Evolutionary conservation across 2,797 vertebrate species (phyloP).

Genomic region (Chromobotia macracanthus): DNA sequence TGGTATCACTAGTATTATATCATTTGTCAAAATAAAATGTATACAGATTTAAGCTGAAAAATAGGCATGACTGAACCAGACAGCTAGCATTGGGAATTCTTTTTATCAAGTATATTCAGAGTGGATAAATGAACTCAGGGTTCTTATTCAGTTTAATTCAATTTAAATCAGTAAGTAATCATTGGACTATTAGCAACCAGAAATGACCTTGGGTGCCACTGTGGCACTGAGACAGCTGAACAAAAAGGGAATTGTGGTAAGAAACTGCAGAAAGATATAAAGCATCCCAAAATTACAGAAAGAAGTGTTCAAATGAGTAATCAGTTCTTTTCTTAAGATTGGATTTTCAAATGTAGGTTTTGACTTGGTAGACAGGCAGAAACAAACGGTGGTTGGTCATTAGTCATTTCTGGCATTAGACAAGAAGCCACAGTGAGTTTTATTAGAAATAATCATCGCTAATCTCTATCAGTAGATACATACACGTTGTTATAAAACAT

Average conservation of each 20-base stretch:
- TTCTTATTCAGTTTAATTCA: not conserved
- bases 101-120: not conserved
- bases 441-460: not conserved
- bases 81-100: not conserved
- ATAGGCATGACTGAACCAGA: not conserved
- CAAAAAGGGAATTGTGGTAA: not conserved
- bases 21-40: too few relatives aligned
- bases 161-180: constrained; percentile 3
- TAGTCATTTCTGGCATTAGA: constrained; percentile 5
- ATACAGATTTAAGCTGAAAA: not conserved
- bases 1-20: too few relatives aligned
- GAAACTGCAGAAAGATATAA: constrained; percentile 10
- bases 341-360: not conserved
- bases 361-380: not conserved
- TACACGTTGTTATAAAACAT: not conserved
- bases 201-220: constrained; percentile 16
- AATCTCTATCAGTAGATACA: not conserved
- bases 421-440: not conserved
- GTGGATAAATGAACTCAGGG: not conserved
- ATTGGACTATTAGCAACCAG: not conserved
- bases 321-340: not conserved
- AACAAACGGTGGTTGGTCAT: not conserved
- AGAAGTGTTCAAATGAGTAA: not conserved
- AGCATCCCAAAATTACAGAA: not conserved
- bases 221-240: not conserved